phyloP scores from a whole-genome alignment of 2,797 vertebrate genomes.

The Denticeps clupeoides region DNA sequence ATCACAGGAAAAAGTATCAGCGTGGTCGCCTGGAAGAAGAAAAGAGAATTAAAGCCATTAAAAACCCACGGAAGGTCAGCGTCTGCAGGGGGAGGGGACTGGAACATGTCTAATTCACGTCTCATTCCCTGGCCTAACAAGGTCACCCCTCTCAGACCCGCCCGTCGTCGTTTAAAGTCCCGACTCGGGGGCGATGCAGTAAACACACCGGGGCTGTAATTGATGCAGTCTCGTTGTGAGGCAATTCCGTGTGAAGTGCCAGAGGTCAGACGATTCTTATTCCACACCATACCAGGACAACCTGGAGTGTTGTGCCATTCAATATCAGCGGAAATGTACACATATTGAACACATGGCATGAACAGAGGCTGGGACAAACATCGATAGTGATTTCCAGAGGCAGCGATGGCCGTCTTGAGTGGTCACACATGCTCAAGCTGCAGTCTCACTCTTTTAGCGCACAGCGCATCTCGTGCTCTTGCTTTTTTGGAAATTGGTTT shows the following conservation, averaged over 20 bases:
- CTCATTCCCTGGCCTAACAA: constrained; percentile 10
- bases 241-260: constrained; percentile 39
- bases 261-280: constrained; percentile 43
- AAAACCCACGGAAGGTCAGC: neutral
- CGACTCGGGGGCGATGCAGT: constrained; percentile 27
- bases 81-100: neutral
- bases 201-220: constrained; percentile 38
- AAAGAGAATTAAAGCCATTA: constrained; percentile 2
- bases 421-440: constrained; percentile 26
- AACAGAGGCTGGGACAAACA: constrained; percentile 26
- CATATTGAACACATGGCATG: constrained; percentile 38
- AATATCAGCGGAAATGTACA: constrained; percentile 40
- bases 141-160: constrained; percentile 10
- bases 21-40: too few species aligned
- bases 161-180: constrained; percentile 24
- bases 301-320: constrained; percentile 36
- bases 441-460: constrained; percentile 18
- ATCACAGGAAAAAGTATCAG: too few species aligned
- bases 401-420: constrained; percentile 17
- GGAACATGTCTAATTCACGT: constrained; percentile 7
- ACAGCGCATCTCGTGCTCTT: constrained; percentile 20
- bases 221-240: constrained; percentile 38
- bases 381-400: constrained; percentile 26
- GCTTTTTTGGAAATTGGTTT: constrained; percentile 9
- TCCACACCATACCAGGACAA: constrained; percentile 31